Evolutionary conservation across 1,140 invertebrate species (phyloP), one percentile per base, ranked within the genome.

Genomic region (Drosophila jambulina): DNA sequence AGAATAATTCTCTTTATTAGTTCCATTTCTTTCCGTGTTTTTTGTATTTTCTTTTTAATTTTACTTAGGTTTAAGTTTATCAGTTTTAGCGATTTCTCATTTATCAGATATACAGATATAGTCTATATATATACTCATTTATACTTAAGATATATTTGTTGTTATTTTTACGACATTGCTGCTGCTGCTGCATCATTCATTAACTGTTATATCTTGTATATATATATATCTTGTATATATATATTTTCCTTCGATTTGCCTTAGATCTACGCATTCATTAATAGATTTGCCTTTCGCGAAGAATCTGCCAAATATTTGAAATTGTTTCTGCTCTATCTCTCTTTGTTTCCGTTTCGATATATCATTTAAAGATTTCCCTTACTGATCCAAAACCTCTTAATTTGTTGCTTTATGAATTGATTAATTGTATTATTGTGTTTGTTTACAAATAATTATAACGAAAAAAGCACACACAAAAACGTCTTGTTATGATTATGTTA

Each of bases 1-100:
- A 88, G 84, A 88, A 88, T 88, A 88, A 85, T 90, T 90, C 84
- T 88, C 84, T 88, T 88, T 88, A 88, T 88, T 88, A 88, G 85
- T 90, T 88, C 54, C 80, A 87, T 78, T 88, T 83, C 38, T 69
- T 88, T 77, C 56, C 75, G 62, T 77, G 75, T 75, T 75, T 82
- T 87, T 67, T 76, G 54, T 76, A 49, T 74, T 83, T 88, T 71
- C 46, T 69, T 82, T 71, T 74, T 62, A 63, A 62, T 76, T 62
- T 87, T 88, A 78, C 84, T 87, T 87, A 87, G 34, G 53, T 64
- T 74, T 88, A 88, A 42, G 49, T 83, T 80, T 83, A 80, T 88
- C 84, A 87, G 84, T 88, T 87, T 86, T 88, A 78, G 84, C 83
- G 65, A 65, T 88, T 83, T 87, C 68, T 83, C 80, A 80, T 83